Percentiles rank a stretch among this genome's conserved stretches.
phyloP scores from a whole-genome alignment of 2,113 vertebrate species.

The Nothocercus nigrocapillus region DNA sequence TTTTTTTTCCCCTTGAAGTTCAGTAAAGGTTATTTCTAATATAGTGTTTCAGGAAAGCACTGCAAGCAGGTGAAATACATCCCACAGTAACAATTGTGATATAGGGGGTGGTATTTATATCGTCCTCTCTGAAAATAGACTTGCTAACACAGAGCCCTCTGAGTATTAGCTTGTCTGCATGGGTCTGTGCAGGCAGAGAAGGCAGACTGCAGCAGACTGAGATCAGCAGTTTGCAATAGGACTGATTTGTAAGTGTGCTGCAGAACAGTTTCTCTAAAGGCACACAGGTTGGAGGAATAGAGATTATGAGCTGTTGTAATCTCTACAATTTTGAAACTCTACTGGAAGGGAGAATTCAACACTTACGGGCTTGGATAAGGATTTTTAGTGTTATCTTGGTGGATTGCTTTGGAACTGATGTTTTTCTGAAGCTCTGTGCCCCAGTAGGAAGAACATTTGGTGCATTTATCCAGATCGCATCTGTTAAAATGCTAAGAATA shows the following conservation, averaged over 20 bases:
- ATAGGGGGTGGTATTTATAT: accelerated
- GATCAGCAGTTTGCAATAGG: neutral
- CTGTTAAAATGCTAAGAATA: neutral
- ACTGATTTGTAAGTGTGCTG: neutral
- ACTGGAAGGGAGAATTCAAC: neutral
- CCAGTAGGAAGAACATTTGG: neutral
- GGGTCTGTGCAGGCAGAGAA: neutral
- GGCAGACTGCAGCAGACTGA: neutral
- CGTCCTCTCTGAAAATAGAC: neutral
- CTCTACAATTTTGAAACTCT: neutral
- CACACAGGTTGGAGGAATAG: neutral
- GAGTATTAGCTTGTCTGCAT: accelerated
- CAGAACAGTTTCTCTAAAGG: neutral
- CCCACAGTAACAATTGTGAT: neutral
- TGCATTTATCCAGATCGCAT: neutral
- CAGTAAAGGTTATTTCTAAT: neutral
- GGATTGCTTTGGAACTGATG: neutral
- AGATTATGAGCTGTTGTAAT: neutral
- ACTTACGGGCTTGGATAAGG: neutral
- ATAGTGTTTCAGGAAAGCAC: neutral
- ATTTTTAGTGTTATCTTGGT: neutral
- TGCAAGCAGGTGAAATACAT: neutral
- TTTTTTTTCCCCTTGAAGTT: neutral
- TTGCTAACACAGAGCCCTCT: accelerated
- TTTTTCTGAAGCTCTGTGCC: neutral